Conservation (phyloP, 2,797 vertebrate genomes). For the Syndactyla subalaris region DNA sequence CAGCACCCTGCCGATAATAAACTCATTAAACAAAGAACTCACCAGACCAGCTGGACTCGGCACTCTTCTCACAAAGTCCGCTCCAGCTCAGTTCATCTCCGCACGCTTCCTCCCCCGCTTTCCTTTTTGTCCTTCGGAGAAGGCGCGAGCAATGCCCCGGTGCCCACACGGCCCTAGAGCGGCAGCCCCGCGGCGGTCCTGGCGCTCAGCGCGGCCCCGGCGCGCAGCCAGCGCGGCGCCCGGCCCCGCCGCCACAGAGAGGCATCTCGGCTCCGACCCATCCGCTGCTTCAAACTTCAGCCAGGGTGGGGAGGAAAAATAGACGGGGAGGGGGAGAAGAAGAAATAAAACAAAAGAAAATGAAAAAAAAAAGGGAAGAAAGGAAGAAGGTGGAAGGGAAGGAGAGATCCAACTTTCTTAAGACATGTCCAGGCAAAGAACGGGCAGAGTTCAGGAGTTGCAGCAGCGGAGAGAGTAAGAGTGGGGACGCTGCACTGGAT, state of each 20-base stretch:
- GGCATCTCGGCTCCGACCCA: conserved; percentile 53
- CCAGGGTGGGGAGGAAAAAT: neutral
- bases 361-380: fast-evolving
- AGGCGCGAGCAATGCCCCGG: neutral
- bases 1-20: neutral
- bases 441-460: conserved; percentile 64
- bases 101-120: neutral
- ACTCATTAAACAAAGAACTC: conserved; percentile 74
- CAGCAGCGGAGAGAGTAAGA: conserved; percentile 5
- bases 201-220: conserved; percentile 59
- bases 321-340: neutral
- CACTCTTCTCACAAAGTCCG: conserved; percentile 49
- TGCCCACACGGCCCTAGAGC: neutral
- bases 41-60: conserved; percentile 81
- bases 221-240: neutral
- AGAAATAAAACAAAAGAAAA: fast-evolving
- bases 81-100: conserved; percentile 75
- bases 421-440: conserved; percentile 75
- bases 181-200: conserved; percentile 27
- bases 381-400: neutral
- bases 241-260: conserved; percentile 40
- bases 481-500: conserved; percentile 8
- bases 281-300: neutral
- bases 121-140: neutral
- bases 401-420: conserved; percentile 69